Percentiles rank a stretch among this genome's conserved stretches.
phyloP scores from a whole-genome alignment of 2,888 invertebrate genomes.

The Polia nebulosa region DNA sequence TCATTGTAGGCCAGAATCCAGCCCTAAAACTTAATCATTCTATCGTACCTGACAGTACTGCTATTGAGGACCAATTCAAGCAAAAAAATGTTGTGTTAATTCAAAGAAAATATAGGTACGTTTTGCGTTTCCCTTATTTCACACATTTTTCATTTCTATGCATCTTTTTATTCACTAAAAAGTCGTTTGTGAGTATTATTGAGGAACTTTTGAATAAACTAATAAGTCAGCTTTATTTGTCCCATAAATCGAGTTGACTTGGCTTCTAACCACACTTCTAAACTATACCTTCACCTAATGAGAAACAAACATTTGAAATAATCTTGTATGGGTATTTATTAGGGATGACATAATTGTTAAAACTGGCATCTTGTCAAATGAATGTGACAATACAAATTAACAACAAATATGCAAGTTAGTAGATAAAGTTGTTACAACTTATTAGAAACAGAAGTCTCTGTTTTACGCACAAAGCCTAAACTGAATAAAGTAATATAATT shows the following conservation, averaged over 20 bases:
- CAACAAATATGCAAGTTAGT: conserved; percentile 24
- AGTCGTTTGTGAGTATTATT: neutral
- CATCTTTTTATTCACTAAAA: neutral
- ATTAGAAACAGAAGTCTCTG: conserved; percentile 21
- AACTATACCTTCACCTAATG: neutral
- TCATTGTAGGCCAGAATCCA: neutral
- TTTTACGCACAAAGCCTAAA: conserved; percentile 30
- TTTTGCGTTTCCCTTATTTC: neutral
- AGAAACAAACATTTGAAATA: neutral
- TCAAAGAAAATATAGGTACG: neutral
- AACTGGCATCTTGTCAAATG: conserved; percentile 7
- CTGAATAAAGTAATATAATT: conserved; percentile 13
- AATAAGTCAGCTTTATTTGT: neutral
- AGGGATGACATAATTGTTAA: conserved; percentile 1
- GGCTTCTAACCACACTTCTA: neutral
- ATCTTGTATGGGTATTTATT: neutral
- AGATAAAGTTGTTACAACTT: conserved; percentile 33
- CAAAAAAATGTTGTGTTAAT: neutral
- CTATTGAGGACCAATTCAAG: conserved; percentile 3
- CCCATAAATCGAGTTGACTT: neutral
- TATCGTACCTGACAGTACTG: neutral
- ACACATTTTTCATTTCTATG: neutral
- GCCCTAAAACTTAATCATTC: neutral
- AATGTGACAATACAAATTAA: conserved; percentile 32
- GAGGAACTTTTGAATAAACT: neutral